These are phyloP conservation scores for Strix uralensis DNA, from an alignment of 2,113 vertebrate genomes.

Conservation along the genomic window DNA sequence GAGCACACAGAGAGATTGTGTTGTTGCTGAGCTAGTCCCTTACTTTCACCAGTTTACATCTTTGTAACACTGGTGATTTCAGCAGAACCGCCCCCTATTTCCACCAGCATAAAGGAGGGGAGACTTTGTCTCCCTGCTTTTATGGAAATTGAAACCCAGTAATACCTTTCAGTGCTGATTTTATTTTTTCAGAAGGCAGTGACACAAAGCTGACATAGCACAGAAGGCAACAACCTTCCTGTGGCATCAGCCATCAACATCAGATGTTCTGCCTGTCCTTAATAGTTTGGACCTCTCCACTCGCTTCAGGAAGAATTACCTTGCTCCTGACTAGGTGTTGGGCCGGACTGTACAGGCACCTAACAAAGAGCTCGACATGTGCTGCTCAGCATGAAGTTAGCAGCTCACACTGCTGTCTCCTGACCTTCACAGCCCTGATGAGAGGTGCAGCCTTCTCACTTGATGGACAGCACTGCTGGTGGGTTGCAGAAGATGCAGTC, in stretches of 20 bases:
- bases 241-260: background rate
- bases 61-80: background rate
- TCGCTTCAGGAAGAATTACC: slow-evolving; percentile 9
- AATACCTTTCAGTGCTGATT: background rate
- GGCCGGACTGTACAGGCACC: background rate
- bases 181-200: background rate
- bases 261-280: background rate
- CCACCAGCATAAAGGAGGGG: background rate
- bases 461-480: background rate
- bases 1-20: background rate
- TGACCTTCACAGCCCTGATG: background rate
- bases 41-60: background rate
- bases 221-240: background rate
- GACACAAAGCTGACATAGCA: background rate
- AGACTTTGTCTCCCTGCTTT: background rate
- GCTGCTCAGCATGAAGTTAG: background rate
- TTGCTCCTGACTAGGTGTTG: background rate
- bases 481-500: background rate
- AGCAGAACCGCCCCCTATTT: background rate
- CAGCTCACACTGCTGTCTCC: background rate
- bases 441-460: background rate
- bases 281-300: background rate
- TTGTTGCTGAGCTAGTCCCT: background rate
- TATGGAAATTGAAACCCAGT: background rate
- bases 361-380: background rate